Conservation (phyloP, 2,113 vertebrate species). For the Petrocephalus zakoni region DNA sequence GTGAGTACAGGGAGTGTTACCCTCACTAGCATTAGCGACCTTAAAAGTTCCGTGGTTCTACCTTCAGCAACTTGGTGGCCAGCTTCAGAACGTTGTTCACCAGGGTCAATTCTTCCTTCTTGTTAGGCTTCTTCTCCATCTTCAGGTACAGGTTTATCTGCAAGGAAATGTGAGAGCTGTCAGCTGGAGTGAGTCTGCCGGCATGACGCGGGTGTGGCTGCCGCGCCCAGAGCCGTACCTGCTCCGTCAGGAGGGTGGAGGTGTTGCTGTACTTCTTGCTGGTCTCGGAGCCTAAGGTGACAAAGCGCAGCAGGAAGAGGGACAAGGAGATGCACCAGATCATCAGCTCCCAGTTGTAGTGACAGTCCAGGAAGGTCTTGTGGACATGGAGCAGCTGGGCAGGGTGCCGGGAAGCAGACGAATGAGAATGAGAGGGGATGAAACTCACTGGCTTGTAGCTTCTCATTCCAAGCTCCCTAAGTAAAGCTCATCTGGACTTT, state of each 20-base stretch:
- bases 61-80: constrained; percentile 95
- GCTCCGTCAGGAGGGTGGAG: constrained; percentile 96
- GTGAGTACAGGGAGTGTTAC: neutral
- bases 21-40: neutral
- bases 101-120: constrained; percentile 94
- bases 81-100: constrained; percentile 98
- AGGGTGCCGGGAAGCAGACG: neutral
- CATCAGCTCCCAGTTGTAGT: constrained; percentile 96
- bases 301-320: constrained; percentile 90
- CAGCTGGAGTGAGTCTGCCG: neutral
- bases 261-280: constrained; percentile 99
- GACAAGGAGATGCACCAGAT: constrained; percentile 93
- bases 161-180: neutral
- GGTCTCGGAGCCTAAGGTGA: constrained; percentile 95
- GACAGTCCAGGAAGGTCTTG: constrained; percentile 89
- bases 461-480: neutral
- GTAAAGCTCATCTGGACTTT: neutral
- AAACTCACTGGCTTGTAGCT: neutral
- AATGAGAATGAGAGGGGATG: neutral
- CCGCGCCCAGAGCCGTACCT: constrained; percentile 59
- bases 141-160: constrained; percentile 99
- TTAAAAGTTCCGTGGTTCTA: constrained; percentile 36
- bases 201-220: neutral
- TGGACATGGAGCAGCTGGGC: constrained; percentile 85
- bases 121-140: constrained; percentile 99